Evolutionary conservation across 2,797 vertebrate species (phyloP), one percentile per base, ranked within the genome.

Genomic region (Babyrousa celebensis): DNA sequence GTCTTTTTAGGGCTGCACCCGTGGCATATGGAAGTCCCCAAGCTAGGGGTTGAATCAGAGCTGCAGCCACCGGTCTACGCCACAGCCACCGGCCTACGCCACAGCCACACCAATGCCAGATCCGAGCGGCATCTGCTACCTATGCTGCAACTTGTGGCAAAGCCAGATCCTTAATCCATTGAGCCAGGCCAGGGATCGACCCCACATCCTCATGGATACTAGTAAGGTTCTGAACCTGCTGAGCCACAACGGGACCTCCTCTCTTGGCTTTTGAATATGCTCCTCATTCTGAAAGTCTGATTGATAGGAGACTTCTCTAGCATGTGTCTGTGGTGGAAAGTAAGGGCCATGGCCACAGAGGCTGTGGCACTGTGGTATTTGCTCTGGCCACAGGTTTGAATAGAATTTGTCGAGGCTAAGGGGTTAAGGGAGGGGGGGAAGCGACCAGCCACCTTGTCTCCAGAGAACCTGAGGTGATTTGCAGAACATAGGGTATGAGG

Each of bases 341-440:
- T 89, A 80, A 72, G 58, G 88, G 54, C 21, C 77, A 62, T 48
- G 80, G 48, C 36, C 27, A 79, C 58, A 79, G 65, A 91, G 78
- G 54, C 58, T 84, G 63, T 48, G 62, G 85, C n/a, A 21, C 15
- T 83, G 68, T 78, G 78, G 63, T 90, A 62, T 71, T 91, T 80
- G 54, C 91, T 92, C 82, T 93, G 85, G 94, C 16, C 82, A 93
- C 62, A 74, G 62, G 72, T 88, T 88, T 93, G 68, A 88, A 87
- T 56, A 96, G 80, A 94, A 90, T 72, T 91, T 68, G n/a, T 74
- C 74, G 68, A 96, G 65, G 74, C 54, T 54, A 32, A 74, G 29
- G 48, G 89, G 52, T 74, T 94, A 80, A 80, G 56, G 56, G 43
- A 75, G 6, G 4, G 6, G 6, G 12, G 8, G 32, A 84, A 85